A percentile compares a stretch with the other conserved stretches of the same genome.
Evolutionary conservation across 1,140 invertebrate genomes (phyloP).

Genomic region (Pachyrhynchus sulphureomaculatus): DNA sequence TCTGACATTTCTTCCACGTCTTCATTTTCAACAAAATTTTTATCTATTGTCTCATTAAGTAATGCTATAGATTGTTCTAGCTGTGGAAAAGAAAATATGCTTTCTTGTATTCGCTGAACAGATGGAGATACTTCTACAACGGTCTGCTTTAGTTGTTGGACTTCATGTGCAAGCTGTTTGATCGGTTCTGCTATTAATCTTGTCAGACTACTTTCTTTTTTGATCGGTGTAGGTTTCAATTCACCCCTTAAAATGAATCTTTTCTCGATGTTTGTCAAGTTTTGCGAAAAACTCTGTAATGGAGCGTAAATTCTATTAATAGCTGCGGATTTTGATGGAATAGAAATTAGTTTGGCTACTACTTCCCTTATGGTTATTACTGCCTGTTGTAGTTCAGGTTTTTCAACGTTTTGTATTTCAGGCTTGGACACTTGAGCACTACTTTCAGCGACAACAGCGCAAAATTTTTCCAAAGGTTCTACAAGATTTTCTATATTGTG

Average conservation of each 20-base stretch:
- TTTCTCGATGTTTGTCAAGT: not conserved
- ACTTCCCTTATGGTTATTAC: conserved; percentile 15
- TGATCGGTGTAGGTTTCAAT: no score
- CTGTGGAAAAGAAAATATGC: not conserved
- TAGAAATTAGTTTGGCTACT: not conserved
- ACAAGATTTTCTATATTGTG: conserved; percentile 14
- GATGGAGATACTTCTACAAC: not conserved
- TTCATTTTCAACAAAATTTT: not conserved
- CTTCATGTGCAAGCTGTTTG: not conserved
- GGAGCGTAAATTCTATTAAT: not conserved
- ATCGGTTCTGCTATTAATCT: not conserved
- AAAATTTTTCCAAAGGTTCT: conserved; percentile 31
- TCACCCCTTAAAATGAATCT: not conserved
- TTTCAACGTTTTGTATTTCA: conserved; percentile 14
- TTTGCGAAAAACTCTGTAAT: conserved; percentile 4
- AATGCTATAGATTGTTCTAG: conserved; percentile 2
- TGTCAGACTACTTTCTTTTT: not conserved
- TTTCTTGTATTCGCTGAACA: not conserved
- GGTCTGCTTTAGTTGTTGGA: not conserved
- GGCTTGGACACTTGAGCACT: conserved; percentile 11
- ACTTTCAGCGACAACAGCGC: conserved; percentile 12
- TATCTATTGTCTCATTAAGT: not conserved
- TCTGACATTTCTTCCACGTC: no score
- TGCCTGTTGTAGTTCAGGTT: conserved; percentile 1
- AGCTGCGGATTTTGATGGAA: not conserved